phyloP scores from a whole-genome alignment of 2,888 invertebrate genomes.

The Andrena chrysosceles region DNA sequence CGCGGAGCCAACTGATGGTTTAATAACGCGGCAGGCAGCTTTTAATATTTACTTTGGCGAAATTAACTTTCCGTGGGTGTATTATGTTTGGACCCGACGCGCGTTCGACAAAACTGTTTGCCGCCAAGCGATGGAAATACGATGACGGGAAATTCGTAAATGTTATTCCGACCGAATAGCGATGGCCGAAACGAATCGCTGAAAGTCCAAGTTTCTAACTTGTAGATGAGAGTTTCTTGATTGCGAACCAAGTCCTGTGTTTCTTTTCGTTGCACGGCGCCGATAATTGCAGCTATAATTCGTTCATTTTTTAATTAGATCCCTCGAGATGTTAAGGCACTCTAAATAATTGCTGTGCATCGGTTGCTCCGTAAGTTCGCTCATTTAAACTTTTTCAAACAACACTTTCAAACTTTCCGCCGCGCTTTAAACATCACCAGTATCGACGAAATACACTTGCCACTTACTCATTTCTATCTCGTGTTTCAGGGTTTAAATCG shows the following conservation, averaged over 20 bases:
- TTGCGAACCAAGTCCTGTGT: background rate
- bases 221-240: background rate
- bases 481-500: too few relatives aligned
- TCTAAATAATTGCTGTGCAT: constrained; percentile 31
- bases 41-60: constrained; percentile 50
- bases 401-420: constrained; percentile 28
- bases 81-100: constrained; percentile 50
- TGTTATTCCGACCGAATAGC: constrained; percentile 35
- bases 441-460: constrained; percentile 19
- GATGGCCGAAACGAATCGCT: background rate
- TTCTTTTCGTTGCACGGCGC: background rate
- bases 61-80: constrained; percentile 47
- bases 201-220: background rate
- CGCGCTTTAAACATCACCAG: constrained; percentile 16
- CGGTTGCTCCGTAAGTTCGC: constrained; percentile 29
- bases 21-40: constrained; percentile 39
- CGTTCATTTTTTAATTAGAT: constrained; percentile 17
- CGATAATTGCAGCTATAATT: constrained; percentile 16
- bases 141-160: constrained; percentile 26
- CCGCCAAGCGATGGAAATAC: constrained; percentile 32
- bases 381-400: constrained; percentile 47
- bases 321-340: background rate
- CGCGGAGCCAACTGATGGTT: constrained; percentile 3
- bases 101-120: constrained; percentile 45
- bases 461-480: background rate